phyloP scores from a whole-genome alignment of 1,140 invertebrate species.

The Atta texana region DNA sequence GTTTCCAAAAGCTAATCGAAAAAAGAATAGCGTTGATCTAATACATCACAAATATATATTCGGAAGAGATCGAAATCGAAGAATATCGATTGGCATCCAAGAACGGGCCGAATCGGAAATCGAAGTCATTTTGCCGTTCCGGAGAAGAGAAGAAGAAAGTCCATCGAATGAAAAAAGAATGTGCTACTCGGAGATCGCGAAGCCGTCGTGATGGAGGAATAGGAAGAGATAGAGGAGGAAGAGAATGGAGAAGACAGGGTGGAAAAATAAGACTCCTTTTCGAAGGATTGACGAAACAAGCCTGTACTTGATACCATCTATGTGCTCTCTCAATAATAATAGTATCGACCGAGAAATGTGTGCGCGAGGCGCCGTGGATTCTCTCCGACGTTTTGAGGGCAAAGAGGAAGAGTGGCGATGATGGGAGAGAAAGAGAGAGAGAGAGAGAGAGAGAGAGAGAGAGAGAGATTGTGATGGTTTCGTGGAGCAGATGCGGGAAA shows the following conservation, averaged over 20 bases:
- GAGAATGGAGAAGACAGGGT: neutral
- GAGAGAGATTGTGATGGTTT: constrained; percentile 34
- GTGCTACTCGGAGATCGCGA: neutral
- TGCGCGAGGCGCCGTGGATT: constrained; percentile 65
- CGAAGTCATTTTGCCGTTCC: neutral
- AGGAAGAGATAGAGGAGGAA: constrained; percentile 13
- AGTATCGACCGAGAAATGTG: constrained; percentile 78
- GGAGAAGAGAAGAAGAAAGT: constrained; percentile 24
- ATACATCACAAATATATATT: neutral
- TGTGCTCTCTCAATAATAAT: constrained; percentile 73
- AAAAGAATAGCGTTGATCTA: neutral
- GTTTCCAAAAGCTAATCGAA: neutral
- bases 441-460: neutral
- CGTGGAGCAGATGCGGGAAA: constrained; percentile 35
- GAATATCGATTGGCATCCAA: neutral
- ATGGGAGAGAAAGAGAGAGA: neutral
- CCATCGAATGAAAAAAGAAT: constrained; percentile 45
- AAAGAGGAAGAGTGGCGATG: constrained; percentile 52
- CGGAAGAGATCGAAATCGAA: neutral
- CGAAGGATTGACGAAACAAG: constrained; percentile 70
- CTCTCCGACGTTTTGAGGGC: constrained; percentile 59
- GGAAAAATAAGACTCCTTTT: constrained; percentile 64
- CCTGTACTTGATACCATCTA: constrained; percentile 74
- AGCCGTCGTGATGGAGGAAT: neutral
- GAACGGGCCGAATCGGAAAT: constrained; percentile 46